A percentile compares a stretch with the other conserved stretches of the same genome.
phyloP scores from a whole-genome alignment of 2,888 invertebrate genomes.

The Heliconius aoede region DNA sequence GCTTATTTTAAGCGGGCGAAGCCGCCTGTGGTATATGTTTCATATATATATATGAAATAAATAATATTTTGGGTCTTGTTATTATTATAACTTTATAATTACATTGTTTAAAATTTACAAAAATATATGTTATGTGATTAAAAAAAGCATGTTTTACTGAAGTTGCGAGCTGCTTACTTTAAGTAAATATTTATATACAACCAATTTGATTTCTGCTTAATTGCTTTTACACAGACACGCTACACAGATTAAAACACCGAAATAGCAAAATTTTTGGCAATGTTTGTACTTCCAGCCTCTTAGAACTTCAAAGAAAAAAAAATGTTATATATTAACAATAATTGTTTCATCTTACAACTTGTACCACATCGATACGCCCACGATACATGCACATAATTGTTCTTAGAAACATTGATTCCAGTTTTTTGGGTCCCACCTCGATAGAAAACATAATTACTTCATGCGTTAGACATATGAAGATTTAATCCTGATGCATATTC shows the following conservation, averaged over 20 bases:
- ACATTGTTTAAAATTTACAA: too few relatives aligned
- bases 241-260: neutral
- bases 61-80: too few relatives aligned
- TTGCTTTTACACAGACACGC: neutral
- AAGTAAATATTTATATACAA: neutral
- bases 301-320: neutral
- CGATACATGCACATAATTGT: conserved; percentile 70
- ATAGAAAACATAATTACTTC: conserved; percentile 68
- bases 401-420: conserved; percentile 71
- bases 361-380: conserved; percentile 61
- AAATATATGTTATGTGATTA: too few relatives aligned
- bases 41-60: too few relatives aligned
- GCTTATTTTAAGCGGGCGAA: too few relatives aligned
- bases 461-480: conserved; percentile 59
- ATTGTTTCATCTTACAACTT: conserved; percentile 43
- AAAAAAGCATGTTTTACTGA: too few relatives aligned
- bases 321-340: neutral
- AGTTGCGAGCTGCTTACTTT: too few relatives aligned
- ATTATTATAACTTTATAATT: too few relatives aligned
- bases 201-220: neutral
- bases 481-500: conserved; percentile 47
- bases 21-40: too few relatives aligned
- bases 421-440: conserved; percentile 64
- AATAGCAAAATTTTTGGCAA: neutral
- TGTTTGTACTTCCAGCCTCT: too few relatives aligned